Base-by-base conservation (phyloP, 2,113 vertebrate genomes). In the Pterocles burchelli region DNA sequence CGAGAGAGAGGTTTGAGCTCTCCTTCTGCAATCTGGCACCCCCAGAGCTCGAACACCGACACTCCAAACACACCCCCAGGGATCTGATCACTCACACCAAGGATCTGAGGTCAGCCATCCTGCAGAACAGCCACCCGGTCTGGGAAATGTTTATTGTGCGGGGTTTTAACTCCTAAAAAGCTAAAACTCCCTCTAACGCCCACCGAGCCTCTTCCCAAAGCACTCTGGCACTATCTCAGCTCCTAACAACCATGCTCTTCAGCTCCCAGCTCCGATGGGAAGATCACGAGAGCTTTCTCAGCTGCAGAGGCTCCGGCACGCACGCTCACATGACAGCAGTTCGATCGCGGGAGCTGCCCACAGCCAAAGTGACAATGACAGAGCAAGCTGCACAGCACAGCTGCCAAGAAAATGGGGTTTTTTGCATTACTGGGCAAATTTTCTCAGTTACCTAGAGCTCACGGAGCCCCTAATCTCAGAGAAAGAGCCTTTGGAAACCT, bases 61-160 rank as follows among this genome's bases (percentile, higher is more conserved):
- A 3, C 9, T 48, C 9, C 45, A 36, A 75, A 48, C 21, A 45
- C 52, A 29, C 70, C 45, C 25, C 13, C 54, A 48, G 46, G 54
- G 59, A 62, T 7, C 11, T 9, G 57, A 28, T 1, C 18, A 38
- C 46, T 74, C 26, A 74, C 51, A 68, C 4, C 49, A 41, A n/a
- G 36, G 8, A 54, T 5, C 48, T 41, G 26, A 63, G 77, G 13
- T 31, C 25, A 81, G 26, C 28, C 43, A 10, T 33, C 43, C 48
- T 7, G 12, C 54, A 45, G 54, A 73, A 36, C 2, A 1, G 54
- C 29, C 51, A 25, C 31, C 65, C 12, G 63, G 33, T 33, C 25
- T 4, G 5, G 22, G 45, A 55, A 79, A 90, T 0, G 0, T 48
- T 57, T 52, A 61, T 11, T 3, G 33, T 1, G 8, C 6, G 26